A percentile compares a stretch with the other conserved stretches of the same genome.
Evolutionary conservation across 2,113 vertebrate species (phyloP).

Genomic region (Dasyornis broadbenti): DNA sequence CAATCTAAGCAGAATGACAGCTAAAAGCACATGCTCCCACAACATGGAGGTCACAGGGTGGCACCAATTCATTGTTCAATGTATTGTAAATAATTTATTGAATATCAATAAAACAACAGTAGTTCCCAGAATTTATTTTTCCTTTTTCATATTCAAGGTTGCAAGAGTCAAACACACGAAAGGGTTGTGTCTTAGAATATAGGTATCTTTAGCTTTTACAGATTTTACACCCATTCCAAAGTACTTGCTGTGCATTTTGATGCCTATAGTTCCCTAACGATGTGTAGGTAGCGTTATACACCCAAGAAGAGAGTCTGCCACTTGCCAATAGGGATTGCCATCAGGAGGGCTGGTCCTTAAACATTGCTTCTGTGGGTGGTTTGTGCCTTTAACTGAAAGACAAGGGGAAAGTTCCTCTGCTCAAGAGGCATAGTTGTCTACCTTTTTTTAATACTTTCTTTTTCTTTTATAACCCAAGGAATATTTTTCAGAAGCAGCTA

Average conservation of each 20-base stretch:
- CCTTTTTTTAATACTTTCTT: accelerated
- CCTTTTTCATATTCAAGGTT: not conserved
- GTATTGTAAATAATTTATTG: not conserved
- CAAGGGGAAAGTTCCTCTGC: not conserved
- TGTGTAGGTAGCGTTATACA: accelerated
- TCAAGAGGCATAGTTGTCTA: not conserved
- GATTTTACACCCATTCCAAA: not conserved
- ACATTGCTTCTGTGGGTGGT: accelerated
- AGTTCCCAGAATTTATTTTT: not conserved
- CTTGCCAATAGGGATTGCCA: not conserved
- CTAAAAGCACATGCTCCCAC: not conserved
- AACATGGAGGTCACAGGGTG: not conserved
- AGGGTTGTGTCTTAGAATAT: accelerated
- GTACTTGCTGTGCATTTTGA: not conserved
- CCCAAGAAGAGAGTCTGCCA: accelerated
- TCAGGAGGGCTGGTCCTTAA: not conserved
- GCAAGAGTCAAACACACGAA: not conserved
- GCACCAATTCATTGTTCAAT: not conserved
- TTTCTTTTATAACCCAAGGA: not conserved
- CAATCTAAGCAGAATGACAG: not conserved
- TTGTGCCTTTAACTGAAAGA: not conserved
- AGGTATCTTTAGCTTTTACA: not conserved
- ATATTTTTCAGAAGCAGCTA: not conserved
- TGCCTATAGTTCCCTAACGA: not conserved
- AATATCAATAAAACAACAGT: not conserved